Evolutionary conservation across 2,888 invertebrate species (phyloP), one percentile per base, ranked within the genome.

Genomic region (Encarsia formosa): DNA sequence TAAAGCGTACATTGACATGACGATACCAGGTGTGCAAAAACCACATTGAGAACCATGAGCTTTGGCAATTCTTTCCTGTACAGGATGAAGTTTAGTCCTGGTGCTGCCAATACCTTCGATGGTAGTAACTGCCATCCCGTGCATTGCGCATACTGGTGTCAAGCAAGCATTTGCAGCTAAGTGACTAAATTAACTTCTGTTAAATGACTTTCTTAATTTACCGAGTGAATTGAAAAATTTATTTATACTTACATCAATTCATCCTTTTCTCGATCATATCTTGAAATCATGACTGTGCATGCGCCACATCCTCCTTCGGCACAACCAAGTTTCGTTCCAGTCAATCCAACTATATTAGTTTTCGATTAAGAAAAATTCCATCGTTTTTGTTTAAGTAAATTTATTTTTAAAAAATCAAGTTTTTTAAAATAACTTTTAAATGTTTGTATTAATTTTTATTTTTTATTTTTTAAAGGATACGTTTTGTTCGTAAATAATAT

Each of bases 1-100:
- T 42, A 94, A 76, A 0, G 91, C 78, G 67, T 93, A 94, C 91
- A 94, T 91, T 2, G 93, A 92, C 94, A 95, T 95, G 2, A 94
- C 89, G 57, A 95, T 91, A 24, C 94, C 94, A 0, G 93, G 93
- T 1, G 93, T 93, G 66, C 92, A 93, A 70, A 90, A 93, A 1
- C 93, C 93, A 70, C 93, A 94, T 72, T 94, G 93, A 0, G 91
- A 89, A 1, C 94, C 94, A 67, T 94, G 91, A 0, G 88, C 81
- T 74, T 87, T 87, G 0, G 91, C 90, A 59, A 93, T 79, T 59
- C 89, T 76, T 65, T 90, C 88, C 76, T 91, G 91, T 0, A 88
- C 86, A 1, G 91, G 87, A 74, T 92, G 91, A 23, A 91, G 76
- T 55, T 80, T 80, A 6, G 83, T 84, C 70, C 80, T 81, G 0